phyloP scores from a whole-genome alignment of 2,888 invertebrate species.

The Altica lythri region DNA sequence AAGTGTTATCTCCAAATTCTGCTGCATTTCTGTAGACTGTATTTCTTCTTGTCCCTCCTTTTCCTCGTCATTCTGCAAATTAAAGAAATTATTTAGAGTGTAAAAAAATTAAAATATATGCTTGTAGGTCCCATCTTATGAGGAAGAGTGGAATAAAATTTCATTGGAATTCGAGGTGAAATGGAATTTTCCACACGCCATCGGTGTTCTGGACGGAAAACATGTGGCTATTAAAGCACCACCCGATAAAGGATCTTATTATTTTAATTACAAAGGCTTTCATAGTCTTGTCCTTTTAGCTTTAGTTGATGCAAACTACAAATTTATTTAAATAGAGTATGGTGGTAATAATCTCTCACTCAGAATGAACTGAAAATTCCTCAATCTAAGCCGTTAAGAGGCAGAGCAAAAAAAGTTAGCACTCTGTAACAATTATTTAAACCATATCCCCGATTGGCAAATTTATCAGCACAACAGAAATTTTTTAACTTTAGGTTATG shows the following conservation, averaged over 20 bases:
- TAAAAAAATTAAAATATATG: no score
- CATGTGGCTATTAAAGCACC: conserved; percentile 1
- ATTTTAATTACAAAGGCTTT: neutral
- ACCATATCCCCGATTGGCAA: neutral
- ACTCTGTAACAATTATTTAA: neutral
- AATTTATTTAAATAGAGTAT: neutral
- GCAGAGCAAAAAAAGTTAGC: no score
- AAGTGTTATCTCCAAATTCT: no score
- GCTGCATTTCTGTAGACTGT: no score
- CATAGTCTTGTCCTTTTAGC: neutral
- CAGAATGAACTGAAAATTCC: no score
- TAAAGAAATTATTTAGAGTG: no score
- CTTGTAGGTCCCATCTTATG: no score
- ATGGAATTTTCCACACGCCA: conserved; percentile 1
- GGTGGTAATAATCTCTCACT: neutral
- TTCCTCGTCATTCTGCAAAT: no score
- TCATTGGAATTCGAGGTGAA: neutral
- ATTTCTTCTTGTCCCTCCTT: no score
- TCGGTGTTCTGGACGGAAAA: neutral
- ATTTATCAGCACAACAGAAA: no score
- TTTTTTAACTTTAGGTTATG: neutral
- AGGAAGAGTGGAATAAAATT: neutral
- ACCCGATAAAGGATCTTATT: neutral
- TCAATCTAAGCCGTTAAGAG: no score
- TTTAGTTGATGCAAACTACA: neutral